phyloP scores from a whole-genome alignment of 2,113 vertebrate species.

The Heliornis fulica region DNA sequence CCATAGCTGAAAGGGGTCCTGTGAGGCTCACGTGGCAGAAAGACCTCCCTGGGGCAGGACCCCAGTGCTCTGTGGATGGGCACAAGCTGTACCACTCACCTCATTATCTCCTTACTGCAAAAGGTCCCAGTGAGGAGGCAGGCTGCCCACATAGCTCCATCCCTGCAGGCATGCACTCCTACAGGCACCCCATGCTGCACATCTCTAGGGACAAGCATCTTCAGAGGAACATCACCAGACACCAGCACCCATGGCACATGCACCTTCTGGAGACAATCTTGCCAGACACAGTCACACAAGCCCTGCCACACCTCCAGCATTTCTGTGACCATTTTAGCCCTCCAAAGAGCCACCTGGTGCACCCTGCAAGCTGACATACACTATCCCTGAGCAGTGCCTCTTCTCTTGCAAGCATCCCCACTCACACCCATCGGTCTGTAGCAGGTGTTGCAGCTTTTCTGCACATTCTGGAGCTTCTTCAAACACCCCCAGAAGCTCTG shows the following conservation, averaged over 20 bases:
- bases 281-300: background rate
- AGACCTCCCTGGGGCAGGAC: background rate
- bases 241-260: rapidly evolving
- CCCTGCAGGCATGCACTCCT: rapidly evolving
- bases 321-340: background rate
- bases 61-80: background rate
- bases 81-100: background rate
- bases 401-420: background rate
- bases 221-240: background rate
- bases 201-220: background rate
- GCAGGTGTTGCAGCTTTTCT: background rate
- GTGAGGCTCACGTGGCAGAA: background rate
- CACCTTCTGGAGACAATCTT: background rate
- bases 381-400: background rate
- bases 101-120: background rate
- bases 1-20: background rate
- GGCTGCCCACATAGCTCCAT: background rate
- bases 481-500: background rate
- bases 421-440: background rate
- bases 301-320: background rate
- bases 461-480: background rate
- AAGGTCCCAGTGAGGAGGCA: background rate
- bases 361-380: background rate
- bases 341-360: rapidly evolving
- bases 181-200: no score